Evolutionary conservation across 1,140 invertebrate genomes (phyloP).

Genomic region (Berghia stephanieae): DNA sequence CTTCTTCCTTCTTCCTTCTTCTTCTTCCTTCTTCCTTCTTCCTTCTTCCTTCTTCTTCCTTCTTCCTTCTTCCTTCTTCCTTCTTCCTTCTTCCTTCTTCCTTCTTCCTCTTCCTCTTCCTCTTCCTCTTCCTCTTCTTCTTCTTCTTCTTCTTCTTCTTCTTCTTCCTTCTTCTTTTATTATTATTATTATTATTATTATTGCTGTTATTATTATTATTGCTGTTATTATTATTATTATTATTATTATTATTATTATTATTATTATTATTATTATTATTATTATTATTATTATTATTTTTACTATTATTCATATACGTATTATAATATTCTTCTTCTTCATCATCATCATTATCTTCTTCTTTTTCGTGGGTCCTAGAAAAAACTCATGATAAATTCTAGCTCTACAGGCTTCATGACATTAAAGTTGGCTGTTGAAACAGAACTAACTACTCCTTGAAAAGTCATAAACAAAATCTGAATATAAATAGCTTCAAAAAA

Average conservation of each 20-base stretch:
- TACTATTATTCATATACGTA: background rate
- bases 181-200: background rate
- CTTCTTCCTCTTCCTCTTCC: background rate
- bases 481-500: too few species aligned
- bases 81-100: too few species aligned
- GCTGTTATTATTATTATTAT: conserved; percentile 4
- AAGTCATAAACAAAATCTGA: too few species aligned
- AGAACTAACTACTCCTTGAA: too few species aligned
- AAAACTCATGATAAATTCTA: too few species aligned
- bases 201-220: background rate
- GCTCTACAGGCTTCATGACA: too few species aligned
- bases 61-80: too few species aligned
- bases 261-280: conserved; percentile 21
- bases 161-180: background rate
- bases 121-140: conserved; percentile 8
- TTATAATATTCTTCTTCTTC: background rate
- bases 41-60: too few species aligned
- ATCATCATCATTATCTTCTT: conserved; percentile 12
- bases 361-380: background rate
- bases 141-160: background rate
- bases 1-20: too few species aligned
- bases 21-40: too few species aligned
- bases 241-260: conserved; percentile 18
- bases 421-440: too few species aligned
- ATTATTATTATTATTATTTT: conserved; percentile 23